Percentiles rank a stretch among this genome's conserved stretches.
Evolutionary conservation across 1,140 invertebrate species (phyloP).

Genomic region (Philotrypesis tridentata): DNA sequence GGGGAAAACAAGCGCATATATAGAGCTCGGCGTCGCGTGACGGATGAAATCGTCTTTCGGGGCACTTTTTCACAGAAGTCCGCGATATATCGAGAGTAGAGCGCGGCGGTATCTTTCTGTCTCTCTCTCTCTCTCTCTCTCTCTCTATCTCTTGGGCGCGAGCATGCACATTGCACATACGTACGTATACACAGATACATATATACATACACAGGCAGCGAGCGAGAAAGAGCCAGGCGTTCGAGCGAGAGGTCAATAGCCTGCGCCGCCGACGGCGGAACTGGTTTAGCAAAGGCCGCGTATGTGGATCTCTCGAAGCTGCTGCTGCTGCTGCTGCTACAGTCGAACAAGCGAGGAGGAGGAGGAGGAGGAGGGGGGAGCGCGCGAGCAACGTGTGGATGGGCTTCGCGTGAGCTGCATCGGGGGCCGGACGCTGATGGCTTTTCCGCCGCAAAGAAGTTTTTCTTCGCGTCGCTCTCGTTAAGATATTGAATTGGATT

Average conservation of each 20-base stretch:
- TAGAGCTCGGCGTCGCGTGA: not conserved
- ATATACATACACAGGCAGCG: not conserved
- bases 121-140: no score
- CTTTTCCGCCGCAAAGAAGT: not conserved
- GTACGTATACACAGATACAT: no score
- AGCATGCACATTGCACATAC: no score
- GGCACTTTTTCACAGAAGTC: not conserved
- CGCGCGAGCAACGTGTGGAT: not conserved
- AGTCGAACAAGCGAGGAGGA: not conserved
- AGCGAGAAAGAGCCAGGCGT: not conserved
- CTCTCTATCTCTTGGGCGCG: no score
- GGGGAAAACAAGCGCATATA: not conserved
- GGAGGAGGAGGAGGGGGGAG: no score
- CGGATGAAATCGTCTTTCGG: slow-evolving; percentile 34
- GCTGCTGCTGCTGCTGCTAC: not conserved
- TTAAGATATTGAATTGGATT: not conserved
- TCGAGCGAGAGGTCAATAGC: slow-evolving; percentile 11
- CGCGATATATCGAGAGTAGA: slow-evolving; percentile 1
- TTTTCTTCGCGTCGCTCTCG: no score
- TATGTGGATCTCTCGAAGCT: slow-evolving; percentile 14
- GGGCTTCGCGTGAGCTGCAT: not conserved
- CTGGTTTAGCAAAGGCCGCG: slow-evolving; percentile 34
- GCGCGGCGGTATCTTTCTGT: not conserved
- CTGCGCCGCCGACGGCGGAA: not conserved
- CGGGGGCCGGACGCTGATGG: not conserved